Evolutionary conservation across 1,140 invertebrate genomes (phyloP), one percentile per base, ranked within the genome.

Genomic region (Ooceraea biroi): DNA sequence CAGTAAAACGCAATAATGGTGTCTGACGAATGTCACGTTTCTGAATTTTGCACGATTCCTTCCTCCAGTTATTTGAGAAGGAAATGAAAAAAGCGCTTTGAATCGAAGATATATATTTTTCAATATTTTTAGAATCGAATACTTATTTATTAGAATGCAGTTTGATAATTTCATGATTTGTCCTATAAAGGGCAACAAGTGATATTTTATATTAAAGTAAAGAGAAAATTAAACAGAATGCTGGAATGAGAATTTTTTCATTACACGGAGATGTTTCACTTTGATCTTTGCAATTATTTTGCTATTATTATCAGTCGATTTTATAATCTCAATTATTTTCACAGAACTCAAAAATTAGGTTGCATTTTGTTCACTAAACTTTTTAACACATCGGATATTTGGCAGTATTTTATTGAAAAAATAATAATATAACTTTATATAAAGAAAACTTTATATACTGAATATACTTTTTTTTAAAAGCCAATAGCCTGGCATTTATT

Each of bases 1-100:
- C 52, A 80, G 58, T 19, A 19, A 69, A 57, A 50, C 50, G 25
- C 52, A 44, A 71, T 80, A 69, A 80, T 57, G 36, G 52, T 19
- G 14, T 17, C 27, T 17, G 48, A 68, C 41, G 44, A 4, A n/a
- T 66, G 52, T 30, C 36, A 57, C 50, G 17, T 46, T 80, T 57
- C 68, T 57, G 61, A n/a, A 68, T 78, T 78, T 44, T 41, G 1
- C 57, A 30, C 50, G 8, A 36, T 36, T 36, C 36, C 36, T 36
- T 7, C 7, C 36, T 36, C 36, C 36, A 36, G 36, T 36, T 36
- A 36, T 36, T 36, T 3, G 36, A 36, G 36, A 36, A 36, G 36
- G 7, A 36, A 36, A 36, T 36, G 36, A 7, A 36, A 2, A 7
- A 7, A 36, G 7, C 36, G 36, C 36, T 72, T 5, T 22, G 7